These are phyloP conservation scores for Scylla paramamosain DNA, from an alignment of 1,140 invertebrate genomes.

Conservation along the genomic window DNA sequence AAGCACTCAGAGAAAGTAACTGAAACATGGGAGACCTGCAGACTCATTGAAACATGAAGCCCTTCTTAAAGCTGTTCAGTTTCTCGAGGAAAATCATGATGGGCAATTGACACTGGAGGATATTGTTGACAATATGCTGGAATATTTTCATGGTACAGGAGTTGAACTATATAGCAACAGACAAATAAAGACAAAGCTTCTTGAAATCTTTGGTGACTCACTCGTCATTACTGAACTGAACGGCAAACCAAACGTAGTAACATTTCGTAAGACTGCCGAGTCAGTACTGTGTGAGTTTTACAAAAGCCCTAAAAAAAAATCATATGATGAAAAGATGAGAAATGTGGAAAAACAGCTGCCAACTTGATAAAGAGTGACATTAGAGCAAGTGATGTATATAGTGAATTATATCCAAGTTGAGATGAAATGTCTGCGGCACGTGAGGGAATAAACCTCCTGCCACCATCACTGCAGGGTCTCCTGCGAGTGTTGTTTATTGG, in stretches of 20 bases:
- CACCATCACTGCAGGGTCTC: background rate
- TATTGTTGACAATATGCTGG: constrained; percentile 46
- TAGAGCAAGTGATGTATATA: background rate
- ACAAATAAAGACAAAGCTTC: constrained; percentile 40
- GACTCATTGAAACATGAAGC: constrained; percentile 56
- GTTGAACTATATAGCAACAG: constrained; percentile 27
- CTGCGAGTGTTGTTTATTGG: constrained; percentile 29
- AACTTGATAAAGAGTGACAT: constrained; percentile 56
- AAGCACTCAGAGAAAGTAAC: constrained; percentile 45
- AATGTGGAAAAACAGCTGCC: constrained; percentile 44
- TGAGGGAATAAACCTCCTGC: background rate
- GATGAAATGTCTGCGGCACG: background rate
- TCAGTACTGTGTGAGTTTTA: constrained; percentile 44
- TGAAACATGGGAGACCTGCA: constrained; percentile 38
- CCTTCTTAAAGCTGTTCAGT: constrained; percentile 36
- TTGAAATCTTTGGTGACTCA: constrained; percentile 39
- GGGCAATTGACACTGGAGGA: constrained; percentile 41
- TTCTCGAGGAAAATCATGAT: constrained; percentile 45
- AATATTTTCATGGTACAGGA: constrained; percentile 53
- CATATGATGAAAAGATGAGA: constrained; percentile 26
- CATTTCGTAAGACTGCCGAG: constrained; percentile 51
- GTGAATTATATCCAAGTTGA: constrained; percentile 44
- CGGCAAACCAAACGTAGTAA: constrained; percentile 51
- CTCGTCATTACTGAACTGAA: constrained; percentile 44
- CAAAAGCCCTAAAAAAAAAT: constrained; percentile 33